Conservation (phyloP, 2,113 vertebrate genomes). For the Enhydra lutris region DNA sequence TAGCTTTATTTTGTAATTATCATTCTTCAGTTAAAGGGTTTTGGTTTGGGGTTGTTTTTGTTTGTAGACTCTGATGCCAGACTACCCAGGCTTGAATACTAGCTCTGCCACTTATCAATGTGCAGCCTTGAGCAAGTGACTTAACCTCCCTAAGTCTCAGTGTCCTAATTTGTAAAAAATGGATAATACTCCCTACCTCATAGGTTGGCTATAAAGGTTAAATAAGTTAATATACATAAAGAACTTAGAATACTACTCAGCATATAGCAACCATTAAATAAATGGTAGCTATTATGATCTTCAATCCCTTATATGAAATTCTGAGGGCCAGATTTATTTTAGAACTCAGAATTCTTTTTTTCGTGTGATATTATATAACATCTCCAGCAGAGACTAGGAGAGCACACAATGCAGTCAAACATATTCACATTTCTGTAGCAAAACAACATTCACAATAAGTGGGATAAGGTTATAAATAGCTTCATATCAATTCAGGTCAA, state of each 20-base stretch:
- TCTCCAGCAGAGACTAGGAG: not conserved
- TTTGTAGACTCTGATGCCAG: not conserved
- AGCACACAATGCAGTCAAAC: not conserved
- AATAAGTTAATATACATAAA: not conserved
- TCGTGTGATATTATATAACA: not conserved
- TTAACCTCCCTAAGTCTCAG: slow-evolving; percentile 21
- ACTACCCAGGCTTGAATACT: not conserved
- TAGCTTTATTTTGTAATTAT: slow-evolving; percentile 11
- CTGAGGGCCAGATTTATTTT: slow-evolving; percentile 18
- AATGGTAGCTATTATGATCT: not conserved
- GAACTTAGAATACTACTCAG: not conserved
- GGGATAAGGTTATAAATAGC: not conserved
- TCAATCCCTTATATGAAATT: slow-evolving; percentile 14
- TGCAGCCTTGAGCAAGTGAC: not conserved
- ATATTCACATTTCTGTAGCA: not conserved
- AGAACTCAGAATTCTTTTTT: slow-evolving; percentile 20
- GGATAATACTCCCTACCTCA: not conserved
- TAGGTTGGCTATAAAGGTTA: not conserved
- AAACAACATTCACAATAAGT: slow-evolving; percentile 33
- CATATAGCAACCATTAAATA: not conserved
- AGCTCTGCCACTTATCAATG: not conserved
- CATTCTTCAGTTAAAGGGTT: not conserved
- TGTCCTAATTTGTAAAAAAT: slow-evolving; percentile 33
- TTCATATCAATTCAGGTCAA: slow-evolving; percentile 30
- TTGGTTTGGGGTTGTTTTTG: not conserved